Evolutionary conservation across 2,797 vertebrate species (phyloP), one percentile per base, ranked within the genome.

Genomic region (Coracias cyanogaster): DNA sequence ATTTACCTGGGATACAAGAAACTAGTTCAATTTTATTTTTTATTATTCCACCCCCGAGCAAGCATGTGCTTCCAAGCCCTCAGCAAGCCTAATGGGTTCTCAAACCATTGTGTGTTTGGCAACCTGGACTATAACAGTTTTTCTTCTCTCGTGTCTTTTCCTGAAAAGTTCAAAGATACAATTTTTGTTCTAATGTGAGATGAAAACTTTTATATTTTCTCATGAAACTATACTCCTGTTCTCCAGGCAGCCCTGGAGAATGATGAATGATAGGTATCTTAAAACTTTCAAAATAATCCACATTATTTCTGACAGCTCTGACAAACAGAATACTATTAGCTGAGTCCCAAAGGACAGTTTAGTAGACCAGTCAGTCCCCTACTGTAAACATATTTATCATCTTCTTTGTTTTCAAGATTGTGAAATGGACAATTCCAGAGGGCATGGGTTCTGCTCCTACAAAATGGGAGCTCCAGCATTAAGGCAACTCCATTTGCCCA

Each of bases 261-360:
- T 6, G 1, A 29, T 62, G 67, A 80, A 73, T 73, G 43, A 87
- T 80, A 73, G 48, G 31, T 70, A 66, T 77, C 71, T 87, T 35
- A 64, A 84, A 93, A 70, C 12, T 28, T 73, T 80, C 39, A 77
- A 66, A 92, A 89, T 80, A 84, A 76, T 54, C 43, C 25, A n/a
- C 22, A 4, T 60, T 66, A 9, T 24, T 92, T n/a, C 57, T 94
- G 87, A 33, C 74, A 94, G 60, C 19, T 80, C 54, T 94, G 71
- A 80, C 55, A 89, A 66, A 85, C 60, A 67, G 60, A 77, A 37
- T 43, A 19, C 12, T 82, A 25, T 87, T 66, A 82, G 28, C 4
- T 35, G 60, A 62, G 10, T 82, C 74, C 43, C 87, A 73, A 35
- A 80, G 39, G 74, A 85, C n/a, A 26, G 55, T 35, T 77, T 91